Percentiles rank a stretch among this genome's conserved stretches.
phyloP scores from a whole-genome alignment of 2,888 invertebrate species.

The Mycalesis mineus region DNA sequence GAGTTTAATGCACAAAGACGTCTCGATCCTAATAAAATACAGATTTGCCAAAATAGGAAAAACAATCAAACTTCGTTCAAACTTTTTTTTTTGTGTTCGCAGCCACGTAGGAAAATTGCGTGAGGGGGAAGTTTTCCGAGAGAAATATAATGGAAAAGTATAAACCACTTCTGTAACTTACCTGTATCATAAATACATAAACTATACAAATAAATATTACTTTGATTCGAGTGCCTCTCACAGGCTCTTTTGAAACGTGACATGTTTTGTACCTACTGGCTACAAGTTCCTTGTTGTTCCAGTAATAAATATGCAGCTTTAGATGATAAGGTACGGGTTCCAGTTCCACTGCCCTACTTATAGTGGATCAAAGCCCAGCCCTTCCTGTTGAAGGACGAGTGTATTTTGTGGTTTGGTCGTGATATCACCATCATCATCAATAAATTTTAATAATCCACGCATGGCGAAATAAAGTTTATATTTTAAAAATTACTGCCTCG shows the following conservation, averaged over 20 bases:
- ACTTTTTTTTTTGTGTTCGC: constrained; percentile 3
- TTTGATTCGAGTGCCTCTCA: background rate
- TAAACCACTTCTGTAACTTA: background rate
- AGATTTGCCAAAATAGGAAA: constrained; percentile 31
- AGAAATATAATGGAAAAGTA: background rate
- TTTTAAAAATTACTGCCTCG: too few relatives aligned
- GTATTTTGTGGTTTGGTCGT: too few relatives aligned
- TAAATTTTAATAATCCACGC: too few relatives aligned
- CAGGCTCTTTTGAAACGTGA: background rate
- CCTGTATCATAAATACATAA: background rate
- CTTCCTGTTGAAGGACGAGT: too few relatives aligned
- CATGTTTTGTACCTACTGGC: too few relatives aligned
- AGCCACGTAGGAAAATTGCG: constrained; percentile 3
- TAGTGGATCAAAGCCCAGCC: too few relatives aligned
- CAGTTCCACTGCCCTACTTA: too few relatives aligned
- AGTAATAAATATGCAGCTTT: too few relatives aligned
- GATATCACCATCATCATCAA: too few relatives aligned
- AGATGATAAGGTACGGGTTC: too few relatives aligned
- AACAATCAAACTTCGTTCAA: constrained; percentile 24
- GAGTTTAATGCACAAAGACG: constrained; percentile 49
- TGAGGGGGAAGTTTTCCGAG: background rate
- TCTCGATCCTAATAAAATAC: constrained; percentile 32
- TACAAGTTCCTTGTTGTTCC: too few relatives aligned
- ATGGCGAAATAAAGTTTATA: too few relatives aligned
- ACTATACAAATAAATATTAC: background rate